Evolutionary conservation across 2,888 invertebrate genomes (phyloP).

Genomic region (Coelinius sp.): DNA sequence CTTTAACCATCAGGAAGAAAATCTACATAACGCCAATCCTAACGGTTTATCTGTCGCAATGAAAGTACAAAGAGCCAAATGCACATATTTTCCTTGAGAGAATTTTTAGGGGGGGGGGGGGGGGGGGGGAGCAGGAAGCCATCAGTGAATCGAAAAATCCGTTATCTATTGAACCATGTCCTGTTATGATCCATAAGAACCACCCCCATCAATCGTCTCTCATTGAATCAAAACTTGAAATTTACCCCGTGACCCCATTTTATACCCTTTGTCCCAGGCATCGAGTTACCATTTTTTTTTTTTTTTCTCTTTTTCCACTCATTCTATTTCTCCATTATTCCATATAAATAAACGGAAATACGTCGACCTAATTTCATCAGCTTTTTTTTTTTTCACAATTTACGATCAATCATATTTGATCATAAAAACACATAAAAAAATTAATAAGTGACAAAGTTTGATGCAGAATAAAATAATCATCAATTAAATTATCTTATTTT

Average conservation of each 20-base stretch:
- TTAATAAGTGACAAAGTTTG: too few relatives aligned
- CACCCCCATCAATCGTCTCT: constrained; percentile 44
- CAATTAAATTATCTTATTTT: constrained; percentile 29
- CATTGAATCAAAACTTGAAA: constrained; percentile 47
- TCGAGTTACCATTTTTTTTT: constrained; percentile 42
- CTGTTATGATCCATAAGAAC: constrained; percentile 26
- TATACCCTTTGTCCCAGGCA: constrained; percentile 45
- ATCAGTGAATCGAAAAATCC: constrained; percentile 27
- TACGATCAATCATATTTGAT: constrained; percentile 24
- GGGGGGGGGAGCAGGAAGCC: constrained; percentile 26
- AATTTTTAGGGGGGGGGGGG: background rate
- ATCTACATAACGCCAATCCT: constrained; percentile 33
- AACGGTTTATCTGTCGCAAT: constrained; percentile 39
- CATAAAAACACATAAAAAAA: constrained; percentile 30
- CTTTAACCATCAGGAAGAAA: background rate
- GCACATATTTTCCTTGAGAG: constrained; percentile 15
- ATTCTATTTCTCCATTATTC: constrained; percentile 9
- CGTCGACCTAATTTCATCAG: constrained; percentile 24
- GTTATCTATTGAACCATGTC: constrained; percentile 39
- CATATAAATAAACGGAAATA: constrained; percentile 23
- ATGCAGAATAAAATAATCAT: too few relatives aligned
- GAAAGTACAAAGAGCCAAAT: constrained; percentile 28
- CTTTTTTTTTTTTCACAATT: constrained; percentile 38
- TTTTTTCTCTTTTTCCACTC: background rate
- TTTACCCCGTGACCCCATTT: constrained; percentile 64